Base-by-base conservation (phyloP, 64 coral and sea anemone species). In the Porites australiensis region DNA sequence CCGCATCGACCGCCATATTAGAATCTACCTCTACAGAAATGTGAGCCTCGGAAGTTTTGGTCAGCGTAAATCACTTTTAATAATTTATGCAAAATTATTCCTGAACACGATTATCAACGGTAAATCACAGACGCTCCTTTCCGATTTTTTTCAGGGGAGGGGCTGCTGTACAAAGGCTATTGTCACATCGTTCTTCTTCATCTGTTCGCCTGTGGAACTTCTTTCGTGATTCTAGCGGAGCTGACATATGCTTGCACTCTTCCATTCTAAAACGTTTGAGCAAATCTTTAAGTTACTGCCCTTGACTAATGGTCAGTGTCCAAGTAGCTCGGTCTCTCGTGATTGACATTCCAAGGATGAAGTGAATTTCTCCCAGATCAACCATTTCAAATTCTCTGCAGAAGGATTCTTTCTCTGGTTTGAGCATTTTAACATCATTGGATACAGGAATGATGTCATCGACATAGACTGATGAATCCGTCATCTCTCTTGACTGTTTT, bases 251-350 rank as follows among this genome's bases (percentile, higher is more conserved):
- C 57, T 77, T 89, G 70, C 27, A 89, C 75, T 58, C 57, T 89
- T 60, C n/a, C 23, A 89, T 89, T 62, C 53, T 27, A 89, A 89
- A 89, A 77, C 21, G 59, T 19, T 89, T 77, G 52, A 89, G 49
- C 18, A 89, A 37, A 37, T 37, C 27, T 37, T 37, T 37, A 37
- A 37, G 27, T 0, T 37, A 37, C 27, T 37, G 27, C 5, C 46
- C 63, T 77, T 88, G 70, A 88, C 86, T 88, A 62, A 61, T 75
- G 58, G 86, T 72, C 86, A 88, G 74, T 46, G 87, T 89, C 63
- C 10, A 77, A 19, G 52, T 45, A 62, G 73, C 64, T 8, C 72
- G 59, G 72, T 89, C 15, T 11, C 71, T 6, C 51, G 77, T 77
- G 49, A 89, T 77, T 64, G 46, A 90, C 75, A 90, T 79, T 22